These are phyloP conservation scores for Enteromius thamalakanensis DNA, from an alignment of 2,797 vertebrate genomes.

Conservation along the genomic window DNA sequence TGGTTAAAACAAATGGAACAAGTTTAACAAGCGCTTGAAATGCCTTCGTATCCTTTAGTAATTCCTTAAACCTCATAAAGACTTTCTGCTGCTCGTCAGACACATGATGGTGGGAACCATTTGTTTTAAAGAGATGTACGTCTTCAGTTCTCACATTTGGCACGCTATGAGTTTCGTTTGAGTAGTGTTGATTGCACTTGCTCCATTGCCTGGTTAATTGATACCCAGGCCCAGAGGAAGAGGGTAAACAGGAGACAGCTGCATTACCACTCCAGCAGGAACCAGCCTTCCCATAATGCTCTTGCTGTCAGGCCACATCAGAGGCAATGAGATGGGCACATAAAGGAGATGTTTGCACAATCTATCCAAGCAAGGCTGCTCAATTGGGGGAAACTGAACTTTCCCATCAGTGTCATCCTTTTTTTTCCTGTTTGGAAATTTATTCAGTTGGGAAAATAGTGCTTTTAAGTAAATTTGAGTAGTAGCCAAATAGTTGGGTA, in stretches of 20 bases:
- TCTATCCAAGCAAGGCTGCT: conserved; percentile 77
- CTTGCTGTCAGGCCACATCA: conserved; percentile 71
- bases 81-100: conserved; percentile 18
- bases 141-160: conserved; percentile 58
- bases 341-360: conserved; percentile 84
- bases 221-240: conserved; percentile 66
- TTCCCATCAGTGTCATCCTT: conserved; percentile 73
- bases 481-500: conserved; percentile 15
- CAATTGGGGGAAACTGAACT: conserved; percentile 72
- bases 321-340: conserved; percentile 72
- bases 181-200: conserved; percentile 57
- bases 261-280: conserved; percentile 66
- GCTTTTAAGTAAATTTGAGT: conserved; percentile 49
- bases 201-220: conserved; percentile 66
- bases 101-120: conserved; percentile 47
- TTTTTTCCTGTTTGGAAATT: conserved; percentile 60
- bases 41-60: conserved; percentile 19
- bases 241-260: conserved; percentile 74
- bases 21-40: conserved; percentile 29
- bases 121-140: conserved; percentile 42
- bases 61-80: conserved; percentile 31
- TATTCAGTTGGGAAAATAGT: conserved; percentile 38
- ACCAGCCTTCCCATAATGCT: conserved; percentile 67
- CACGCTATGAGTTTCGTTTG: conserved; percentile 61
- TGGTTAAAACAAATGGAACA: conserved; percentile 9